These are phyloP conservation scores for Pogonocherus hispidulus DNA, from an alignment of 2,888 invertebrate genomes.

Conservation along the genomic window DNA sequence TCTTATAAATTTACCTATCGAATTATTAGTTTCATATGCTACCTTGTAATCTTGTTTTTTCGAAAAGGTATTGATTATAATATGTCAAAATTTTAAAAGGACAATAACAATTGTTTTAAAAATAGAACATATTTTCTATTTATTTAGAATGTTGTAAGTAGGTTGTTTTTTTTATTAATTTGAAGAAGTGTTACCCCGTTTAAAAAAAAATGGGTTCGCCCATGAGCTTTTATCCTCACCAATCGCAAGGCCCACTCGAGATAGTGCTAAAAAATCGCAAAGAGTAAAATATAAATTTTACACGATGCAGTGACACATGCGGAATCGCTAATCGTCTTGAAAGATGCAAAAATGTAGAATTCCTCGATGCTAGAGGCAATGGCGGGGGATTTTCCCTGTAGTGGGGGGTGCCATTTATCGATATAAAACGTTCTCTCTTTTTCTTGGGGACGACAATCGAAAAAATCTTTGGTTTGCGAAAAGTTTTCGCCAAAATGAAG, in stretches of 20 bases:
- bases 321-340: slow-evolving; percentile 61
- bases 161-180: too few species aligned
- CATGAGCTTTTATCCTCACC: slow-evolving; percentile 58
- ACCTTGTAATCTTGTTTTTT: too few species aligned
- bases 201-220: slow-evolving; percentile 32
- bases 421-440: slow-evolving; percentile 53
- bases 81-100: too few species aligned
- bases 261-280: slow-evolving; percentile 60
- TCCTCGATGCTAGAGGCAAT: background rate
- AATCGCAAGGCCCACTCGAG: slow-evolving; percentile 60
- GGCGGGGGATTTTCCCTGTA: slow-evolving; percentile 11
- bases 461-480: background rate
- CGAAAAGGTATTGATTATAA: too few species aligned
- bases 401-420: slow-evolving; percentile 56
- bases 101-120: too few species aligned
- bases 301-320: slow-evolving; percentile 61
- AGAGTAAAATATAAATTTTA: slow-evolving; percentile 65
- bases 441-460: slow-evolving; percentile 1
- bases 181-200: too few species aligned
- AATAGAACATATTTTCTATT: too few species aligned
- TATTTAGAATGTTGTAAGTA: too few species aligned
- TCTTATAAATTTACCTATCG: too few species aligned
- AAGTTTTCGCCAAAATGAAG: slow-evolving; percentile 26
- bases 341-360: slow-evolving; percentile 40
- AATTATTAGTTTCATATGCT: too few species aligned